Conservation (phyloP, 2,113 vertebrate genomes). For the Charadrius vociferus region DNA sequence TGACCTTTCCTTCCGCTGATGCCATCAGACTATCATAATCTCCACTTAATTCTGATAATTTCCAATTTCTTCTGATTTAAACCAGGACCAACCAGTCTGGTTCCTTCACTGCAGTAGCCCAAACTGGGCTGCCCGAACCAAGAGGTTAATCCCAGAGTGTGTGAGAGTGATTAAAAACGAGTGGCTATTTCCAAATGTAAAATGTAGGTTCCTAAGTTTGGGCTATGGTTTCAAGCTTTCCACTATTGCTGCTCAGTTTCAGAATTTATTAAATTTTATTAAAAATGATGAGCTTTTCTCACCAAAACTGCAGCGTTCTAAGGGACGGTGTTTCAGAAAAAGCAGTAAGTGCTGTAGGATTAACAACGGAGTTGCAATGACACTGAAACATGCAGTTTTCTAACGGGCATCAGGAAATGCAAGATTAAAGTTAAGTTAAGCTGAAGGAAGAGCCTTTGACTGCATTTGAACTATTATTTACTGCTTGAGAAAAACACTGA, state of each 20-base stretch:
- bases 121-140: neutral
- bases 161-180: neutral
- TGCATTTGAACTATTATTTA: neutral
- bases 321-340: neutral
- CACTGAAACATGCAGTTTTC: neutral
- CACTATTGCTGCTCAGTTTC: neutral
- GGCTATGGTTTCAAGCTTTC: neutral
- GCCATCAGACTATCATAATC: neutral
- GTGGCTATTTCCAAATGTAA: neutral
- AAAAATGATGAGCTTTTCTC: neutral
- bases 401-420: neutral
- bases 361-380: neutral
- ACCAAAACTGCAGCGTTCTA: neutral
- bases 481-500: neutral
- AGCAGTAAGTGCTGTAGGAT: neutral
- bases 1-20: neutral
- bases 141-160: rapidly evolving
- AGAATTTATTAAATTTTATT: neutral
- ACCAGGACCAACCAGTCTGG: neutral
- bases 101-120: neutral
- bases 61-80: neutral
- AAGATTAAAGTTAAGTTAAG: neutral
- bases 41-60: neutral
- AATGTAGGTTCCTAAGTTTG: neutral
- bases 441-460: neutral